Base-by-base conservation (phyloP, 2,113 vertebrate genomes). In the Panurus biarmicus region DNA sequence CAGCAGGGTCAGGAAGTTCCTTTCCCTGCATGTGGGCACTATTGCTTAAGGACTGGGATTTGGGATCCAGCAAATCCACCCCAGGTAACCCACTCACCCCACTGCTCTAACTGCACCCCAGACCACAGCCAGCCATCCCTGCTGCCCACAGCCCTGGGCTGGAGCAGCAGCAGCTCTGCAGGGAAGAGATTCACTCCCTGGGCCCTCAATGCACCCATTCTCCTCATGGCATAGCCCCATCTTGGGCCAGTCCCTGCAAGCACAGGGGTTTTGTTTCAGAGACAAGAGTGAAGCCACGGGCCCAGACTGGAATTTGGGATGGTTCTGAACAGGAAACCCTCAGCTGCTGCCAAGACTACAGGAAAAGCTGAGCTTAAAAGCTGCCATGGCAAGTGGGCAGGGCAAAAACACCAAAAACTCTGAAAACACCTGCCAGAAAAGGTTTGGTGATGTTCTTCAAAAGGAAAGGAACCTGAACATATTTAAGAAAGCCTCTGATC, bases 1-100 rank as follows among this genome's bases (percentile, higher is more conserved):
- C 71, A 96, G 84, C 58, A 95, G 56, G 28, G 66, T n/a, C 61
- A 87, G 87, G 81, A 81, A 84, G 87, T 85, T 92, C 93, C 73
- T 90, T 42, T 60, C 70, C 77, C 85, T 66, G 67, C n/a, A 65
- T 7, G 69, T 48, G 79, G 79, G 45, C 88, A 57, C 7, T 75
- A 51, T 92, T 93, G 89, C 94, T 95, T 19, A 89, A 57, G 93
- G 91, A 91, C 74, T 86, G 33, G 31, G 83, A 57, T 56, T 74
- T 33, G 53, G 56, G 62, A 53, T 65, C 38, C 38, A 21, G 54
- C 69, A 69, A 80, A 91, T 79, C 61, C 61, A 58, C 35, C 65
- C 36, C 13, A 3, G 5, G n/a, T 4, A 35, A 64, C 24, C 5
- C 0, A 15, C n/a, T 61, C 58, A n/a, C 47, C 38, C 8, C 7